Conservation (phyloP, 2,113 vertebrate genomes). For the Axis porcinus region DNA sequence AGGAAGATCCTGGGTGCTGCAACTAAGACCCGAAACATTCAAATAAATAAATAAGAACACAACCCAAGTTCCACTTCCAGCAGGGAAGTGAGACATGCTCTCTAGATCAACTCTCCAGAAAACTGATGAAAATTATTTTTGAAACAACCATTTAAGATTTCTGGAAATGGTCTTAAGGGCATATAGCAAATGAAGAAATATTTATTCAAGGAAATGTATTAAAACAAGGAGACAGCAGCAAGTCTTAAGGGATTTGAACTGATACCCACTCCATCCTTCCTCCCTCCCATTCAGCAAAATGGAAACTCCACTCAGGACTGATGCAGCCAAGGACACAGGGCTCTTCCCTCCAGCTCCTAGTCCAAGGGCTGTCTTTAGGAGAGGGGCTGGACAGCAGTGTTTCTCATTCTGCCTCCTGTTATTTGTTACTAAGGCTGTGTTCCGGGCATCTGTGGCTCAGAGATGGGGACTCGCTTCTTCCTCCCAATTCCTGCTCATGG, state of each 20-base stretch:
- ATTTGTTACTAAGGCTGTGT: background rate
- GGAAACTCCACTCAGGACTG: background rate
- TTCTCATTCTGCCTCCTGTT: background rate
- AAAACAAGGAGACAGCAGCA: background rate
- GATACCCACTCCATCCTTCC: background rate
- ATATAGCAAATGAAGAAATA: background rate
- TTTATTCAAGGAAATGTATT: background rate
- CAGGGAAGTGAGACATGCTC: background rate
- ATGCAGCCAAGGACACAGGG: background rate
- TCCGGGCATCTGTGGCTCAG: background rate
- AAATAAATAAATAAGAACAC: background rate
- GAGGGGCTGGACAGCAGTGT: background rate
- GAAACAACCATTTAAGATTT: background rate
- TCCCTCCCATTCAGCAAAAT: background rate
- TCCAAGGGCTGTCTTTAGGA: background rate
- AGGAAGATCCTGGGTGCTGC: background rate
- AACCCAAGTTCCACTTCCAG: background rate
- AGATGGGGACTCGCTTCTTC: background rate
- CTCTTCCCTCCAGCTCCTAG: background rate
- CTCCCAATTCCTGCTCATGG: background rate
- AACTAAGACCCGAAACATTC: background rate
- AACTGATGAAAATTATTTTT: background rate
- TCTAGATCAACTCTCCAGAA: background rate
- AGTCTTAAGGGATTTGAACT: background rate
- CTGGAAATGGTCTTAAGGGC: background rate